Base-by-base conservation (phyloP, 1,140 invertebrate genomes). In the Trypoxylus dichotomus region DNA sequence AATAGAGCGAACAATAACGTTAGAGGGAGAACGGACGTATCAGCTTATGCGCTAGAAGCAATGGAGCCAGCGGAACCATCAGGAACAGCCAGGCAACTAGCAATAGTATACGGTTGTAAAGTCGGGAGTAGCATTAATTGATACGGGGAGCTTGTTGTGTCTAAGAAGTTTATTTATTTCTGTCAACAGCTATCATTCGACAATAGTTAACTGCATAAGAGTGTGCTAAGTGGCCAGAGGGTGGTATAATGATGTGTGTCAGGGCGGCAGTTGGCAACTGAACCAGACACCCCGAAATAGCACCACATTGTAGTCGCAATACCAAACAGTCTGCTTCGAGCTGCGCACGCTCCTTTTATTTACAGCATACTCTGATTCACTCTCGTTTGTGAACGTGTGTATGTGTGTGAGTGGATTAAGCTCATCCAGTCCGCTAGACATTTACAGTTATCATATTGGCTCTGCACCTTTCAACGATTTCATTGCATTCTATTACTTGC, bases 261-360 rank as follows among this genome's bases (percentile, higher is more conserved):
- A 80, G 78, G 78, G 82, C 80, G 78, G 77, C 79, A 81, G 79
- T 84, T 84, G 83, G 83, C 83, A 84, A 79, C 82, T 47, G 73
- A 81, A 76, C 82, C 83, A 84, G 83, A 84, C 83, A 81, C 81
- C 81, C 83, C 79, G 79, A 84, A 84, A 84, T 84, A 84, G 83
- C 83, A 80, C 76, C 81, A 81, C 81, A 83, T 82, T 81, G 81
- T 78, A 80, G 82, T 81, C 80, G 83, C 83, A 83, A 83, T 83
- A 83, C 82, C 82, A 83, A 84, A 84, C 83, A 84, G 83, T 84
- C 63, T 72, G 32, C 19, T 72, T 21, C 60, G 32, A 77, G 60
- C 76, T 77, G 76, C 63, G 60, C 58, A 72, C 27, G 76, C 60
- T 41, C 60, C 32, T 72, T 77, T 75, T 75, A 75, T 75, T 75